Base-by-base conservation (phyloP, 2,888 invertebrate genomes). In the Leptinotarsa juncta region DNA sequence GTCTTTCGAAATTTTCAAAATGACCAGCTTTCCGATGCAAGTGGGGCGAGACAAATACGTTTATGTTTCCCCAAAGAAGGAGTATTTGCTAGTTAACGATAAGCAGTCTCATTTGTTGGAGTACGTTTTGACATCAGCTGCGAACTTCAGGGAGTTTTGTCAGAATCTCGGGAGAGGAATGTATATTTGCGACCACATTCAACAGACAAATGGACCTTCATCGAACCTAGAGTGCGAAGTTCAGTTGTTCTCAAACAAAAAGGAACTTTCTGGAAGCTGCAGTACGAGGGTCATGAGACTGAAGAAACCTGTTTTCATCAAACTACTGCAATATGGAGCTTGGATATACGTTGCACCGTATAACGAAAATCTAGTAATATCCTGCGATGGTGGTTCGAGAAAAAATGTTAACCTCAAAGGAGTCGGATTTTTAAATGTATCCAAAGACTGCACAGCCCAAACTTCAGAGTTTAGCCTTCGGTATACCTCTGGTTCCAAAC, bases 341-440 rank as follows among this genome's bases (percentile, higher is more conserved):
- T 75, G 75, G 75, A 60, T 72, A 26, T 75, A 72, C 51, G 49
- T 67, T 2, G 57, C 66, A 14, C 72, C 75, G n/a, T 16, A 67
- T 2, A 5, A 62, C 3, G 68, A 70, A 42, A 51, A 60, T 15
- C 15, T 74, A 20, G 65, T 67, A 23, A 12, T 70, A 42, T 55
- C 67, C n/a, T 67, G 67, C 16, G 42, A 10, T 32, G 67, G 26
- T 7, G 16, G 50, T 26, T 18, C 51, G n/a, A 67, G 67, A 26
- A 16, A n/a, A n/a, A 53, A 53, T n/a, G 32, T 53, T 20, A 23
- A 50, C 4, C 15, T 67, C 10, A 20, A 20, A 10, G 67, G 67
- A 3, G n/a, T 32, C 15, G 67, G 67, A 23, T 7, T 67, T 3
- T 32, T 67, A 20, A 12, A 51, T 50, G 7, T 67, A 1, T 51